Evolutionary conservation across 2,888 invertebrate genomes (phyloP), one percentile per base, ranked within the genome.

Genomic region (Fragum fragum): DNA sequence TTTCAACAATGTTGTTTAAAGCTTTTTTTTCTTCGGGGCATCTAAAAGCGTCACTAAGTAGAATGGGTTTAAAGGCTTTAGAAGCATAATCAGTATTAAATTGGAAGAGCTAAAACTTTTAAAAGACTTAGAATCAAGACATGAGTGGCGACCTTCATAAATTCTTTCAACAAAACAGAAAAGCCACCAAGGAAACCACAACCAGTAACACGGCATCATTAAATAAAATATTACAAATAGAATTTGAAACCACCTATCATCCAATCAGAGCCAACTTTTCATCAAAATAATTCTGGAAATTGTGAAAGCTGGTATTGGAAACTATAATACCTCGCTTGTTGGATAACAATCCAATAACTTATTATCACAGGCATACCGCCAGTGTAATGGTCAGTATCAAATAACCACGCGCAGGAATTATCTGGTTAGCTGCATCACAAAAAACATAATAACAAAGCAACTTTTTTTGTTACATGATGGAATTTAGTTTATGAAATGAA

Each of bases 291-390:
- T 32, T n/a, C 36, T n/a, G 16, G 32, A 63, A 32, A 28, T 36
- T 32, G n/a, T 29, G 61, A 32, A 57, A 63, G 63, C 36, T 28
- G 36, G 32, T 63, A 63, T 63, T 63, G 63, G 63, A 63, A 63
- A 63, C 36, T 63, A 36, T 57, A 57, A 63, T 63, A 63, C 21
- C 29, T 6, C 3, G 63, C 63, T 63, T 63, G 63, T 32, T 63
- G 29, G 63, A 63, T 63, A 63, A 63, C 63, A 63, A 63, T 28
- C 63, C 63, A 63, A 63, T 63, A 63, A 36, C 16, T 63, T 63
- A 63, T 63, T 16, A 63, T 63, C 36, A 36, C n/a, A 14, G 63
- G n/a, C 63, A 63, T n/a, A 36, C 32, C 32, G 63, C 14, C 21
- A 32, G 63, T 28, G 63, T 63, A 36, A 36, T 63, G 63, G 63